Conservation (phyloP, 2,888 invertebrate species). For the Drosophila algonquin region DNA sequence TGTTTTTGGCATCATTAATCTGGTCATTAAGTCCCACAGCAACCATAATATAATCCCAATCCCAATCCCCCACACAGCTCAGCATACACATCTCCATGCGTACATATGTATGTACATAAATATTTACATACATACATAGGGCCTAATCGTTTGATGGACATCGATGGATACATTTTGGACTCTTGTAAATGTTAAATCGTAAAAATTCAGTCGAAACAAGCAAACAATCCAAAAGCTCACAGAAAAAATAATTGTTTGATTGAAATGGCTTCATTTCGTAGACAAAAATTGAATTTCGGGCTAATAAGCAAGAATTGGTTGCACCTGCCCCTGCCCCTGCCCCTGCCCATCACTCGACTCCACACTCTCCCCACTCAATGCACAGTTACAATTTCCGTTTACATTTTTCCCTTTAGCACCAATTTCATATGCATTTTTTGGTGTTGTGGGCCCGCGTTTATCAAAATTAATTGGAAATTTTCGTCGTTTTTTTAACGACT, state of each 20-base stretch:
- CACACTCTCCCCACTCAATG: constrained; percentile 48
- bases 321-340: constrained; percentile 5
- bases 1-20: constrained; percentile 72
- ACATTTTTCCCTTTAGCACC: constrained; percentile 29
- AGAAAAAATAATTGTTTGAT: constrained; percentile 38
- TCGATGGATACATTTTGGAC: constrained; percentile 39
- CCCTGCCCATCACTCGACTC: background rate
- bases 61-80: constrained; percentile 11
- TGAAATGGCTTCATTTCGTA: constrained; percentile 66
- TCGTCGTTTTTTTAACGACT: constrained; percentile 74
- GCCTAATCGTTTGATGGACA: constrained; percentile 64
- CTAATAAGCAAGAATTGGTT: constrained; percentile 72
- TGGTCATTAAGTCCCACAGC: constrained; percentile 55
- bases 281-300: constrained; percentile 56
- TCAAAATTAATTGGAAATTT: constrained; percentile 78
- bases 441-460: constrained; percentile 60
- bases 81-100: constrained; percentile 6
- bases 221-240: constrained; percentile 45
- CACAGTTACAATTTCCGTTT: constrained; percentile 65
- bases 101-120: background rate
- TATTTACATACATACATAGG: background rate
- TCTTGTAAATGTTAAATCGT: constrained; percentile 61
- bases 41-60: constrained; percentile 36
- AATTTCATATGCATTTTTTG: constrained; percentile 23
- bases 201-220: constrained; percentile 48